phyloP scores from a whole-genome alignment of 2,113 vertebrate species.

The Ptilonorhynchus violaceus region DNA sequence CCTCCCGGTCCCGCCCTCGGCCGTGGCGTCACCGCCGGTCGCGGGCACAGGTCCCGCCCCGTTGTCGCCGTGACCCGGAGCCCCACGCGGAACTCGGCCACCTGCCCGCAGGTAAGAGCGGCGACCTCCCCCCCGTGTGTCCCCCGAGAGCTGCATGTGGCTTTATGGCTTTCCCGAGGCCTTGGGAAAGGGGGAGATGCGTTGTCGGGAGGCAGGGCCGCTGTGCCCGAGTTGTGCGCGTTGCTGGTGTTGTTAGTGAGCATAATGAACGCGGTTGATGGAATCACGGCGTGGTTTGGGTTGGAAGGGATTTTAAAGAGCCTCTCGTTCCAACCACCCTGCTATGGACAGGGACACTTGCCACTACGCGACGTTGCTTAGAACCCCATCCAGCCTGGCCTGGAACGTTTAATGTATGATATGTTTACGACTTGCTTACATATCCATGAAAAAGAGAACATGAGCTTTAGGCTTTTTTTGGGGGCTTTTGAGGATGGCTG shows the following conservation, averaged over 20 bases:
- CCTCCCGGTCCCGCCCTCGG: fast-evolving
- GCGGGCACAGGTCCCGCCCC: not conserved
- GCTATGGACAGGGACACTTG: not conserved
- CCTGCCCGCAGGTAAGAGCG: not conserved
- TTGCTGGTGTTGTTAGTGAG: fast-evolving
- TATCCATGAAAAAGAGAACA: fast-evolving
- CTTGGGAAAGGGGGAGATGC: fast-evolving
- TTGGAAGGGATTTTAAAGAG: not conserved
- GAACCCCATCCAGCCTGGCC: not conserved
- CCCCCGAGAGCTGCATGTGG: fast-evolving
- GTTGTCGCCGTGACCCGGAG: fast-evolving
- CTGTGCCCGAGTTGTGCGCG: fast-evolving
- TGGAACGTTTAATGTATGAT: not conserved
- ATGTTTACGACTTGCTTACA: fast-evolving
- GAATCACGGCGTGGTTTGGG: fast-evolving
- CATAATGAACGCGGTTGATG: fast-evolving
- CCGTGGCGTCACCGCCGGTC: not conserved
- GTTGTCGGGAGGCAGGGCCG: not conserved
- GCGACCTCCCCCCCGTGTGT: no score
- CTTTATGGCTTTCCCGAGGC: fast-evolving
- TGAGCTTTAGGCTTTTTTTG: not conserved
- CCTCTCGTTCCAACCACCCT: fast-evolving
- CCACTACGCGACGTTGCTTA: not conserved
- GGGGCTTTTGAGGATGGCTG: not conserved
- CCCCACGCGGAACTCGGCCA: fast-evolving